Conservation (phyloP, 2,113 vertebrate species). For the Phyllostomus hastatus region DNA sequence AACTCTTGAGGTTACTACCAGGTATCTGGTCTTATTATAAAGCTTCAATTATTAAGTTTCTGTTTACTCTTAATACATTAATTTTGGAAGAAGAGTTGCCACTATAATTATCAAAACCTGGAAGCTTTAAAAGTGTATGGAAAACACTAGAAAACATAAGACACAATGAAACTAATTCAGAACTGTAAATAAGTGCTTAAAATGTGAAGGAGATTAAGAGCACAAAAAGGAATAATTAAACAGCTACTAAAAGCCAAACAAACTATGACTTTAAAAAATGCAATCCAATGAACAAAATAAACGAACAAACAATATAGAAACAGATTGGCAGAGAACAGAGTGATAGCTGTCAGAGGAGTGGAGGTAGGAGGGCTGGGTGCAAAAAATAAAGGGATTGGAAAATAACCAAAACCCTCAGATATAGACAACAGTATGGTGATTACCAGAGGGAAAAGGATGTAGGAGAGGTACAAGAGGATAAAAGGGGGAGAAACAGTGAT, state of each 20-base stretch:
- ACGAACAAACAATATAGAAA: neutral
- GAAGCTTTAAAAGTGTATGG: neutral
- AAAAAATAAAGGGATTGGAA: neutral
- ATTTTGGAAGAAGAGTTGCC: neutral
- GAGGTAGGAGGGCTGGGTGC: neutral
- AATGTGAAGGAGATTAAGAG: neutral
- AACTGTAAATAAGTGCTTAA: neutral
- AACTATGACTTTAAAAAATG: neutral
- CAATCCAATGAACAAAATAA: neutral
- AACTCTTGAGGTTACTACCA: too few relatives aligned
- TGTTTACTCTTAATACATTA: conserved; percentile 3
- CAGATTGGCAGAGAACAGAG: neutral
- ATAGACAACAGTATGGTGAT: neutral
- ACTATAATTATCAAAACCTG: neutral
- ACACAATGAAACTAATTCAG: neutral
- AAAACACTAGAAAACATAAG: conserved; percentile 20
- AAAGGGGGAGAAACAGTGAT: neutral
- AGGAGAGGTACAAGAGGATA: neutral
- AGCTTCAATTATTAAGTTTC: too few relatives aligned
- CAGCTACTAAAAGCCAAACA: conserved; percentile 17
- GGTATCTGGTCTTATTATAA: too few relatives aligned
- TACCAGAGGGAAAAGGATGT: neutral
- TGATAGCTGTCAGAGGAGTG: neutral
- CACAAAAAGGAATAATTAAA: conserved; percentile 13
- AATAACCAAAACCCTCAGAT: neutral